These are phyloP conservation scores for Dendropsophus ebraccatus DNA, from an alignment of 2,113 vertebrate genomes.

Conservation along the genomic window DNA sequence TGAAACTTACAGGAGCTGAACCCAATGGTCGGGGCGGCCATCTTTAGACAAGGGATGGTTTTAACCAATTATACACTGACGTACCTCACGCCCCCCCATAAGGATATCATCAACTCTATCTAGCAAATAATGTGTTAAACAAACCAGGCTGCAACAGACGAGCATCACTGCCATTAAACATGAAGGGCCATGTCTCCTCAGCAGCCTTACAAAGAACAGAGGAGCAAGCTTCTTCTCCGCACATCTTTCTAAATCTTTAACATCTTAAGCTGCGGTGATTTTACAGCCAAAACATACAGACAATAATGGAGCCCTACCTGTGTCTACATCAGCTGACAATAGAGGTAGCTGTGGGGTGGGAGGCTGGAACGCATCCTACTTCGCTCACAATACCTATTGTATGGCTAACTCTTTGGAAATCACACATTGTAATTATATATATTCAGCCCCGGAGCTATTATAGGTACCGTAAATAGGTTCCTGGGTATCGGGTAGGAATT, in stretches of 20 bases:
- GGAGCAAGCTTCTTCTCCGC: not conserved
- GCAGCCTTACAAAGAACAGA: not conserved
- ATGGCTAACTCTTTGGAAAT: constrained; percentile 26
- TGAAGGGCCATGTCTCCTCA: not conserved
- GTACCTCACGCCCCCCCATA: too few relatives aligned
- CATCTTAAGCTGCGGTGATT: constrained; percentile 36
- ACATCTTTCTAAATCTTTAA: constrained; percentile 24
- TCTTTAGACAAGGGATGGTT: too few relatives aligned
- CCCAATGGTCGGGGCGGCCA: too few relatives aligned
- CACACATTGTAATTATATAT: constrained; percentile 16
- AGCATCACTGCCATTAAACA: not conserved
- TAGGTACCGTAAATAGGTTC: not conserved
- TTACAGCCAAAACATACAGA: constrained; percentile 43
- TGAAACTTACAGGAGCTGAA: too few relatives aligned
- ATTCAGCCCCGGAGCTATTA: not conserved
- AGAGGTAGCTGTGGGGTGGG: not conserved
- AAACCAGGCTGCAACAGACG: not conserved
- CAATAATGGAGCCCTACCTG: constrained; percentile 41
- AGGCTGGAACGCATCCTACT: not conserved
- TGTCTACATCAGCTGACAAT: constrained; percentile 31
- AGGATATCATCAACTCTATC: too few relatives aligned
- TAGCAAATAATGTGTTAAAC: not conserved
- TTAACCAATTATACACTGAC: too few relatives aligned
- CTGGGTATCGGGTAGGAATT: constrained; percentile 15
- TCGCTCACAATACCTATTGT: constrained; percentile 43